Conservation (phyloP, 1,140 invertebrate species). For the Amyelois transitella region DNA sequence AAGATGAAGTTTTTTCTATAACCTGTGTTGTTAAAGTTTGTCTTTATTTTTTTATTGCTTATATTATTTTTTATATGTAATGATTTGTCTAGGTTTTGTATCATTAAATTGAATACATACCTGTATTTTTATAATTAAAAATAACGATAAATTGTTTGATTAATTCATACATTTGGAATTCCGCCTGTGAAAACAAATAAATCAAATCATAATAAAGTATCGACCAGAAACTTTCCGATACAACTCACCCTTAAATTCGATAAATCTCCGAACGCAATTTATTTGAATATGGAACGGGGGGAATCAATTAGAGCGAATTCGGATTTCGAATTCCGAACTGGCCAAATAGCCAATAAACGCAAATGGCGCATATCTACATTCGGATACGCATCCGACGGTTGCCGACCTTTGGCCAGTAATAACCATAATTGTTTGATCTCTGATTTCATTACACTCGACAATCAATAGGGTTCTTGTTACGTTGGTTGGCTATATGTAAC, state of each 20-base stretch:
- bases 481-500: conserved; percentile 25
- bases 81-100: too few species aligned
- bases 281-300: conserved; percentile 33
- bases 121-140: too few species aligned
- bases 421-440: not conserved
- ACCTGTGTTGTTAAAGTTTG: too few species aligned
- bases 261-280: conserved; percentile 29
- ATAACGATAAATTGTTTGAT: too few species aligned
- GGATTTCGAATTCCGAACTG: conserved; percentile 44
- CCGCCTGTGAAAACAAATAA: not conserved
- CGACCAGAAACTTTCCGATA: not conserved
- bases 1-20: too few species aligned
- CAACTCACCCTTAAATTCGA: conserved; percentile 4
- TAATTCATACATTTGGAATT: not conserved
- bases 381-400: conserved; percentile 31
- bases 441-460: not conserved
- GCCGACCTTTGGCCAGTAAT: conserved; percentile 22
- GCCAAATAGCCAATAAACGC: conserved; percentile 59
- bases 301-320: conserved; percentile 53
- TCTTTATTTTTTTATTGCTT: too few species aligned
- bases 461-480: conserved; percentile 21
- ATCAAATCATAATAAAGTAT: not conserved
- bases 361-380: conserved; percentile 54
- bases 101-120: too few species aligned
- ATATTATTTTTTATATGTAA: too few species aligned